A percentile compares a stretch with the other conserved stretches of the same genome.
phyloP scores from a whole-genome alignment of 2,113 vertebrate species.

The Delphinapterus leucas region DNA sequence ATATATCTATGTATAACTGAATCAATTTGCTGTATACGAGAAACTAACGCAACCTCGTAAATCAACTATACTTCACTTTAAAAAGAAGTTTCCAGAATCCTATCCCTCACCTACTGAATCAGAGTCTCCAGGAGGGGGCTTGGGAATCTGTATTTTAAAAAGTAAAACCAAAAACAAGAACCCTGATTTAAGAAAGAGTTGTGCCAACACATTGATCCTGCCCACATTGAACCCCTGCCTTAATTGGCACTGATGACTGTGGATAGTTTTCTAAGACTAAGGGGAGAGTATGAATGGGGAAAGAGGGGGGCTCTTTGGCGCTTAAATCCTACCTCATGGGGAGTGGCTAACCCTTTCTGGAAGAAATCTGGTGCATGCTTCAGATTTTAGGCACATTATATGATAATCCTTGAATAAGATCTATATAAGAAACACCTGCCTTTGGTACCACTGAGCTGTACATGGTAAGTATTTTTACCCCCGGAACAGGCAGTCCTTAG shows the following conservation, averaged over 20 bases:
- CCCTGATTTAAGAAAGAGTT: background rate
- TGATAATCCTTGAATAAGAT: background rate
- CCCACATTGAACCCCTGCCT: background rate
- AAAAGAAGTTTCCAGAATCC: background rate
- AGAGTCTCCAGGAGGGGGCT: background rate
- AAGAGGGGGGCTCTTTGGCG: background rate
- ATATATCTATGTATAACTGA: background rate
- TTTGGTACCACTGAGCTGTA: background rate
- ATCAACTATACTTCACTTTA: background rate
- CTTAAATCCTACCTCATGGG: background rate
- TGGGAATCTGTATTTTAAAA: background rate
- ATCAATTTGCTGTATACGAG: background rate
- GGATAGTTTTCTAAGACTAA: background rate
- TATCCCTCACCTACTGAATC: background rate
- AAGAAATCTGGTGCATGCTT: background rate
- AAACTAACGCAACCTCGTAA: background rate
- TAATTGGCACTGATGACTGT: background rate
- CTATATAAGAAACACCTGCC: constrained; percentile 4
- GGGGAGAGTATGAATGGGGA: background rate
- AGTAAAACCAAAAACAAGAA: background rate
- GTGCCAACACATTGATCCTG: background rate
- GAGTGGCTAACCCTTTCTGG: background rate
- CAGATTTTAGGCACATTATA: background rate
- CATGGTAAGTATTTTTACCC: background rate
- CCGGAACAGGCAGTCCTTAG: constrained; percentile 26